phyloP scores from a whole-genome alignment of 1,140 invertebrate species.

The Drosophila tropicalis region DNA sequence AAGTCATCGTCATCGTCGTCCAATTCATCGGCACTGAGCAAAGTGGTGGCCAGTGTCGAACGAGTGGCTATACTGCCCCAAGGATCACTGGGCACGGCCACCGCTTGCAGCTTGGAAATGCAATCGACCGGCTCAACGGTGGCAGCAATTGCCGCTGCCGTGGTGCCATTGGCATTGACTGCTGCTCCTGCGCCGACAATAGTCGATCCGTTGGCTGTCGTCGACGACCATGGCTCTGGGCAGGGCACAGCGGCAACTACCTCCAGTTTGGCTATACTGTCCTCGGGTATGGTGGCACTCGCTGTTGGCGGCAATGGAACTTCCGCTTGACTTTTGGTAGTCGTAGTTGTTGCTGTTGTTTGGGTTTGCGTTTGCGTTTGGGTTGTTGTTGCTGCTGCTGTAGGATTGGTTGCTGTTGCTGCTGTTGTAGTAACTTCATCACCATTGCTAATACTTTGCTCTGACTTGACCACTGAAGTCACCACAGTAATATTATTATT shows the following conservation, averaged over 20 bases:
- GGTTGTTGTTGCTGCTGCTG: conserved; percentile 22
- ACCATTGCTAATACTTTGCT: conserved; percentile 76
- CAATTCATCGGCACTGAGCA: conserved; percentile 83
- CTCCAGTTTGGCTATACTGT: conserved; percentile 84
- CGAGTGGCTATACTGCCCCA: conserved; percentile 83
- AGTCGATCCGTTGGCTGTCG: conserved; percentile 22
- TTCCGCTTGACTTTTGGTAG: conserved; percentile 60
- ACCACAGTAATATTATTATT: conserved; percentile 56
- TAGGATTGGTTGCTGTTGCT: background rate
- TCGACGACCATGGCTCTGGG: conserved; percentile 65
- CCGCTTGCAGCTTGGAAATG: conserved; percentile 84
- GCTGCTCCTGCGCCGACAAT: background rate
- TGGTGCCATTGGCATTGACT: background rate
- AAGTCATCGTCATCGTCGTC: conserved; percentile 85
- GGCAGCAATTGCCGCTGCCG: conserved; percentile 1
- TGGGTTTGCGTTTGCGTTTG: too few relatives aligned
- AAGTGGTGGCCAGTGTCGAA: conserved; percentile 84
- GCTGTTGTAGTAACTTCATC: conserved; percentile 73
- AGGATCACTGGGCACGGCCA: conserved; percentile 84
- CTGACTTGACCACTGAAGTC: conserved; percentile 33
- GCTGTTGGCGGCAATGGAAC: conserved; percentile 77
- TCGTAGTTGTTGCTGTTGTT: conserved; percentile 13
- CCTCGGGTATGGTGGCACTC: conserved; percentile 79
- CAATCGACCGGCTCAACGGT: conserved; percentile 73
- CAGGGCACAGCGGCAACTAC: conserved; percentile 75